Evolutionary conservation across 2,888 invertebrate species (phyloP), one percentile per base, ranked within the genome.

Genomic region (Epistrophe eligans): DNA sequence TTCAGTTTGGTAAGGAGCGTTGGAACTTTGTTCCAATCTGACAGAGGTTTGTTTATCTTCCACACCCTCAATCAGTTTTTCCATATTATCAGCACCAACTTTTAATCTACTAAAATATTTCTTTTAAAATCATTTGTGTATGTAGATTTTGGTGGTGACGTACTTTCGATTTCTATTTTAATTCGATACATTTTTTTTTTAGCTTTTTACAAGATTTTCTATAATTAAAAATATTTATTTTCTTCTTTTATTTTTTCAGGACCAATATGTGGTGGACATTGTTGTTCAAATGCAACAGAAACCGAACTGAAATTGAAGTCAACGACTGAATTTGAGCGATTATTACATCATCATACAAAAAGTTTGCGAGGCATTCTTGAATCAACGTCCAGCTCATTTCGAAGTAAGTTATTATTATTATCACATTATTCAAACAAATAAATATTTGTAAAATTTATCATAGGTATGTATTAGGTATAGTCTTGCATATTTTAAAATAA

Each of bases 351-450:
- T 91, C 95, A 96, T 89, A 96, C 96, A 79, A 94, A 95, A 90
- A 96, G 96, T 89, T 94, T 97, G 82, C 95, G 96, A 89, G 97
- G 96, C 89, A 94, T 96, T 82, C 94, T 97, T 89, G 95, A 96
- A 88, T 95, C 95, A 67, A 97, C 97, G 43, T 95, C 96, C 89
- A 94, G 94, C 90, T 95, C 95, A 82, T 94, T 97, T 90, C 96
- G 96, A 94, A 96, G 97, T 97, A 93, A 94, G 95, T 93, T 67
- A 24, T 24, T 35, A 71, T 93, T 67, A 24, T 24, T 35, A 71
- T 19, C 40, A 74, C 13, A 43, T 15, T 55, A n/a, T 8, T 28
- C 28, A 28, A 15, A 28, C n/a, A 52, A 52, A 13, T 55, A 52
- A 28, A 52, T 52, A 13, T n/a, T 55, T 55, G 9, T 15, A n/a